Evolutionary conservation across 1,140 invertebrate genomes (phyloP).

Genomic region (Wasmannia auropunctata): DNA sequence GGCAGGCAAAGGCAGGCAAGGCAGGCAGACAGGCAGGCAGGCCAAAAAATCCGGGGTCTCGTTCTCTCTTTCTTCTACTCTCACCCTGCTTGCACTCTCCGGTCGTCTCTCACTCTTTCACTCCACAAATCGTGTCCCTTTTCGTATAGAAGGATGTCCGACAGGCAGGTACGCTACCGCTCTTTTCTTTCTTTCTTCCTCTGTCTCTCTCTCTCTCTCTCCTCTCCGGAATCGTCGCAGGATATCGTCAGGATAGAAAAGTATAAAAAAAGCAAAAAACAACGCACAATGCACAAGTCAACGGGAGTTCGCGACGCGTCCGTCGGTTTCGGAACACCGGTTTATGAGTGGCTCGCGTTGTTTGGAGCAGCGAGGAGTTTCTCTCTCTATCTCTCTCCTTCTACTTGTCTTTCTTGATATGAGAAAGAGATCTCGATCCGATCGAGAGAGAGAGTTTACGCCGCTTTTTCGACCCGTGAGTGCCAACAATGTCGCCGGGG

Average conservation of each 20-base stretch:
- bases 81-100: not conserved
- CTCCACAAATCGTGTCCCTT: conserved; percentile 45
- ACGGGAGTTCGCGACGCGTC: conserved; percentile 1
- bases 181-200: not conserved
- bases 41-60: conserved; percentile 38
- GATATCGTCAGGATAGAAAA: conserved; percentile 44
- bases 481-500: conserved; percentile 15
- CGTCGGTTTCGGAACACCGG: conserved; percentile 4
- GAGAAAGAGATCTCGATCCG: not conserved
- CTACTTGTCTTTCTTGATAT: not conserved
- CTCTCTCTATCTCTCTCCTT: not conserved
- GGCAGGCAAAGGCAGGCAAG: conserved; percentile 14
- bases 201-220: not conserved
- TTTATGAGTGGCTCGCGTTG: not conserved
- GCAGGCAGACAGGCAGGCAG: not conserved
- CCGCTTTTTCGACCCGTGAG: not conserved
- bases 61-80: not conserved
- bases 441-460: not conserved
- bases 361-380: not conserved
- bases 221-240: not conserved
- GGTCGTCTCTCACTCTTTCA: not conserved
- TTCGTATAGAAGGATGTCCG: conserved; percentile 1
- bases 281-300: conserved; percentile 41
- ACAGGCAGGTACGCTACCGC: conserved; percentile 10
- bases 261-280: conserved; percentile 57